Evolutionary conservation across 2,888 invertebrate genomes (phyloP), one percentile per base, ranked within the genome.

Genomic region (Mimas tiliae): DNA sequence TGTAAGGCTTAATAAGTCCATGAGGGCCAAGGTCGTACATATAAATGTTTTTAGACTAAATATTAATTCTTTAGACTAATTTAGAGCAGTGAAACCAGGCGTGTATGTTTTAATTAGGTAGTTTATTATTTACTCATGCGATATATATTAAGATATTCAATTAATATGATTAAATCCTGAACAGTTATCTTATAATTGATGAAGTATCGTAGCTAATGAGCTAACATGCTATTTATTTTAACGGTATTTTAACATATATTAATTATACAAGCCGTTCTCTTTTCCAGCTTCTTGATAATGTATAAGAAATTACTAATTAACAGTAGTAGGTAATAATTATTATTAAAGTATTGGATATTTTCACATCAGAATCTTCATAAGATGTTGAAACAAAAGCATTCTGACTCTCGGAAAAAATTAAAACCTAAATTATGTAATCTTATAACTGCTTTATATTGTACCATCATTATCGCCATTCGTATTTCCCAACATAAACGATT

Each of bases 141-240:
- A 19, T 38, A 11, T n/a, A n/a, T n/a, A n/a, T n/a, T n/a, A n/a
- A n/a, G n/a, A n/a, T n/a, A n/a, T n/a, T 7, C 38, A n/a, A 19
- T 16, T 38, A 11, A n/a, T 55, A 27, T 27, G 27, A 27, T 27
- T 27, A 27, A 50, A 50, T 50, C 50, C 19, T 16, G 16, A 55
- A 55, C 34, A 6, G 33, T 38, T 38, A 55, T 55, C 34, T 16
- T 55, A n/a, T 16, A 4, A 16, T 9, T 33, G 14, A 53, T 34
- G 9, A 38, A 58, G 38, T 38, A 55, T 55, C 55, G 19, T 38
- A 4, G 16, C 38, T 58, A 58, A 58, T 58, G 34, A 58, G 55
- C 16, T 11, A n/a, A 58, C 38, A 58, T 58, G 11, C 6, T 12
- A 11, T 11, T 58, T 38, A 58, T 19, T 38, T 38, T 58, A 58